These are phyloP conservation scores for Pempheris klunzingeri DNA, from an alignment of 2,797 vertebrate species.

Conservation along the genomic window DNA sequence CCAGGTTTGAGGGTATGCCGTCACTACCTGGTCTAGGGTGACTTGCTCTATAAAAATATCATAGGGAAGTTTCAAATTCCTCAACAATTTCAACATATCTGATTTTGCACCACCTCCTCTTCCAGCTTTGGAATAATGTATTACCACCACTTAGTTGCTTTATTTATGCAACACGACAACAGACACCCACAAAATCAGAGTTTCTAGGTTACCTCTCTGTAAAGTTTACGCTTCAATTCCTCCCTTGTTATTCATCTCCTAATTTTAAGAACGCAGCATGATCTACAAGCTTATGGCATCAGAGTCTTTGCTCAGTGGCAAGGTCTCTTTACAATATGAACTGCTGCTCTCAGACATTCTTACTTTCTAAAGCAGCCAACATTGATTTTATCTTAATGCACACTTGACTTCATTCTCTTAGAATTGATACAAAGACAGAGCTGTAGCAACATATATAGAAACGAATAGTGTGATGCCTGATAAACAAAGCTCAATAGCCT, in stretches of 20 bases:
- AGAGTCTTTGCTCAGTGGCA: background rate
- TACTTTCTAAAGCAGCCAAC: conserved; percentile 25
- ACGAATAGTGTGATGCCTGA: conserved; percentile 31
- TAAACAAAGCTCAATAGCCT: conserved; percentile 36
- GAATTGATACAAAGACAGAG: conserved; percentile 38
- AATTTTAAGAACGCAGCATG: background rate
- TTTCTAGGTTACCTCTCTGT: conserved; percentile 26
- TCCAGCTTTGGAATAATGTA: conserved; percentile 13
- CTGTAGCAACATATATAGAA: conserved; percentile 10
- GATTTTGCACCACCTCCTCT: conserved; percentile 13
- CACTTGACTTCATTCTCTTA: conserved; percentile 37
- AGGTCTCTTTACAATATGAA: conserved; percentile 34
- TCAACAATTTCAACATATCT: background rate
- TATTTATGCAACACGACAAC: conserved; percentile 31
- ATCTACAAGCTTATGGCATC: conserved; percentile 15
- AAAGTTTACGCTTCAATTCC: conserved; percentile 7
- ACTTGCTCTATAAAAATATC: conserved; percentile 20
- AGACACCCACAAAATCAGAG: background rate
- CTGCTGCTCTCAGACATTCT: conserved; percentile 7
- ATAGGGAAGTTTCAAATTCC: conserved; percentile 18
- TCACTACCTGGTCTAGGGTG: conserved; percentile 29
- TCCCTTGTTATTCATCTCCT: background rate
- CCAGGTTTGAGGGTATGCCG: conserved; percentile 31
- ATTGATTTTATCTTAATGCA: conserved; percentile 42
- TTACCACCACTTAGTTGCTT: background rate